Evolutionary conservation across 2,113 vertebrate species (phyloP).

Genomic region (Orthonyx spaldingii): DNA sequence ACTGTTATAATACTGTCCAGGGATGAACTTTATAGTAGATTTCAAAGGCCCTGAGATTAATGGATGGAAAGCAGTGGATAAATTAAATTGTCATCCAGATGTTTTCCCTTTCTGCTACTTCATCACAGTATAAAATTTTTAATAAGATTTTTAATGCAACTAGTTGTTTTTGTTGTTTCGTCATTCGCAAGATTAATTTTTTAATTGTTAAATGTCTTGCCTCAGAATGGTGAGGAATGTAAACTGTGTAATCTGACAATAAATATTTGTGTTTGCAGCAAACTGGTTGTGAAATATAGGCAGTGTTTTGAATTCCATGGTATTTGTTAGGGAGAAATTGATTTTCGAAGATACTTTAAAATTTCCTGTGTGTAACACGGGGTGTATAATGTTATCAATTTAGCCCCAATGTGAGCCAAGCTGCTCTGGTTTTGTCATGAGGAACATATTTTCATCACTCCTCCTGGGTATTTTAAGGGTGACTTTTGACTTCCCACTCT

Average conservation of each 20-base stretch:
- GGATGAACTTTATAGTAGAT: neutral
- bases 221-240: neutral
- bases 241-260: constrained; percentile 22
- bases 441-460: neutral
- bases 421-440: constrained; percentile 9
- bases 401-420: neutral
- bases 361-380: neutral
- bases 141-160: constrained; percentile 39
- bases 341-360: constrained; percentile 59
- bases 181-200: neutral
- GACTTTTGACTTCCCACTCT: neutral
- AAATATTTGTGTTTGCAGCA: constrained; percentile 44
- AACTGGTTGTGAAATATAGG: constrained; percentile 48
- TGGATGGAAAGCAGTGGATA: neutral
- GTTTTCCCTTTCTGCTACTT: constrained; percentile 22
- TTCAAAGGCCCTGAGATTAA: neutral
- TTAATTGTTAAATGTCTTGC: neutral
- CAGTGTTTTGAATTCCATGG: constrained; percentile 39
- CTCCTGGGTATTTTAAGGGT: neutral
- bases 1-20: neutral
- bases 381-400: constrained; percentile 15
- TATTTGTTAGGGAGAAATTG: constrained; percentile 55
- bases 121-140: neutral
- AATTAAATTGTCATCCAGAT: constrained; percentile 26
- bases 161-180: constrained; percentile 2